Evolutionary conservation across 1,140 invertebrate species (phyloP).

Genomic region (Drosophila paulistorum): DNA sequence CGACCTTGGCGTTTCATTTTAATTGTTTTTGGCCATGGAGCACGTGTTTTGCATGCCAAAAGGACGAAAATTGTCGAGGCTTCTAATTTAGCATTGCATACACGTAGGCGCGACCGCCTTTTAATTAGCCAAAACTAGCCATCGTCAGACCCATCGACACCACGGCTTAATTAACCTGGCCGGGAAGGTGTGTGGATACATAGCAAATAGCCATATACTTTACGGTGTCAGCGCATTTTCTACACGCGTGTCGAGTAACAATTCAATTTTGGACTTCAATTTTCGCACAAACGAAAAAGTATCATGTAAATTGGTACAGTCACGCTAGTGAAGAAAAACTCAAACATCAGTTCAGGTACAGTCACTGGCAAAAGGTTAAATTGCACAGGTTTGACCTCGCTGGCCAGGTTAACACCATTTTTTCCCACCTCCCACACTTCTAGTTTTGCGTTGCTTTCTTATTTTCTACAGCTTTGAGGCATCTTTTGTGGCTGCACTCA

Average conservation of each 20-base stretch:
- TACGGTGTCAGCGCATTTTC: constrained; percentile 19
- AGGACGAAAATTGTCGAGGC: constrained; percentile 21
- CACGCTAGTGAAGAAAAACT: constrained; percentile 7
- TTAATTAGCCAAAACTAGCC: constrained; percentile 62
- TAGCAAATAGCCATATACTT: constrained; percentile 4
- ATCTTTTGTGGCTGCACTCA: constrained; percentile 62
- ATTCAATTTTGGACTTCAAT: constrained; percentile 6
- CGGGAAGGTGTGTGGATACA: background rate
- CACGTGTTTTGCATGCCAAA: constrained; percentile 70
- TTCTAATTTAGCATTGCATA: constrained; percentile 67
- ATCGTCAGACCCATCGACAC: constrained; percentile 43
- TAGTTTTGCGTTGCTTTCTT: constrained; percentile 17
- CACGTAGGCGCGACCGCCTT: constrained; percentile 68
- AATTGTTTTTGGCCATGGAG: constrained; percentile 69
- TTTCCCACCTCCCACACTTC: background rate
- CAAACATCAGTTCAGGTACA: constrained; percentile 24
- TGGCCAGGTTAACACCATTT: constrained; percentile 27
- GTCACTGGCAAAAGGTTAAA: constrained; percentile 33
- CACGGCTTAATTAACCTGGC: constrained; percentile 61
- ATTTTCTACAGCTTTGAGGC: constrained; percentile 40
- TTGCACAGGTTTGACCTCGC: constrained; percentile 50
- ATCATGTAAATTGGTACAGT: constrained; percentile 8
- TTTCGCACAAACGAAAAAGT: background rate
- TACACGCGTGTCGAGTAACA: constrained; percentile 9
- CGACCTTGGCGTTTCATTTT: constrained; percentile 50